phyloP scores from a whole-genome alignment of 35 echinoderm and acorn worm species.

The Eucidaris tribuloides region DNA sequence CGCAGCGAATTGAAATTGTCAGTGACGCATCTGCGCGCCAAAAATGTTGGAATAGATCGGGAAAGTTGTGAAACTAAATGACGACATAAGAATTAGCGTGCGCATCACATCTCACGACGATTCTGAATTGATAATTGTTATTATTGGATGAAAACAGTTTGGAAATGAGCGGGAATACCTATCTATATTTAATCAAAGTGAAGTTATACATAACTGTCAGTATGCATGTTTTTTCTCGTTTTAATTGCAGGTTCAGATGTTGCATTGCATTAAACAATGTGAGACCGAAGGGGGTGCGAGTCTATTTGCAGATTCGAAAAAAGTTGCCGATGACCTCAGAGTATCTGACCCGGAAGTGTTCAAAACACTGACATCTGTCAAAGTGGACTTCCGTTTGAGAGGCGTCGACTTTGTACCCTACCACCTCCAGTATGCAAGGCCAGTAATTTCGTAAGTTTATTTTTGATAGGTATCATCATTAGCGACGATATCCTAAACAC shows the following conservation, averaged over 20 bases:
- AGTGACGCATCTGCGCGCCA: no score
- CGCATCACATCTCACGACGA: no score
- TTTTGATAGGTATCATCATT: no score
- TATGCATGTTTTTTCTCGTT: not conserved
- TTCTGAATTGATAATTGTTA: no score
- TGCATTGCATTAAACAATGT: constrained; percentile 24
- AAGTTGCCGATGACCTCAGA: constrained; percentile 2
- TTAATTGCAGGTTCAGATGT: constrained; percentile 12
- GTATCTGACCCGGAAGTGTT: constrained; percentile 5
- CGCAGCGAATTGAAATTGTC: no score
- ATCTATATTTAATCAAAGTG: no score
- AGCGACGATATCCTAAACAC: no score
- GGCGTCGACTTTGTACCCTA: not conserved
- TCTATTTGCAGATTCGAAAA: constrained; percentile 1
- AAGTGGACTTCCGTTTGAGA: constrained; percentile 17
- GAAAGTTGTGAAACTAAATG: no score
- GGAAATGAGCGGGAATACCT: no score
- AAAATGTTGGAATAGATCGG: no score
- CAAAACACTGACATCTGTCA: not conserved
- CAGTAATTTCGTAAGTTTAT: constrained; percentile 16
- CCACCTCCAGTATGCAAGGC: not conserved
- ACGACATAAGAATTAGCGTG: no score
- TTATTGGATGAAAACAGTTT: no score
- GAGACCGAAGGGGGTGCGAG: not conserved
- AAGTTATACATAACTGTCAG: not conserved